A percentile compares a stretch with the other conserved stretches of the same genome.
Conservation (phyloP, 1,140 invertebrate genomes). For the Cepaea nemoralis region DNA sequence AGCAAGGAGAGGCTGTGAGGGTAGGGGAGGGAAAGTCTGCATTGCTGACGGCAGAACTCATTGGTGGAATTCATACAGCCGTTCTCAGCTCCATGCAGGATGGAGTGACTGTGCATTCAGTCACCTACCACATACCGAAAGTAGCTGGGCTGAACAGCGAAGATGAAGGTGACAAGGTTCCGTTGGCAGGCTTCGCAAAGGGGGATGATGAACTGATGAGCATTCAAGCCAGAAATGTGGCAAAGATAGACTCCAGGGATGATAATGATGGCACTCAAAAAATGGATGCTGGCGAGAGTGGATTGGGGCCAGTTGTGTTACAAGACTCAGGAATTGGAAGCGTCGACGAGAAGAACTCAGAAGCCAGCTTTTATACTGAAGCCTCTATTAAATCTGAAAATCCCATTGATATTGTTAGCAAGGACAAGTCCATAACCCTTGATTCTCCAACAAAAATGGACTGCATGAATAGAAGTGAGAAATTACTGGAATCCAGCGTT, state of each 20-base stretch:
- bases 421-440: not conserved
- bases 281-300: not conserved
- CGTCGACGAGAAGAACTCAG: not conserved
- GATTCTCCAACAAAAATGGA: not conserved
- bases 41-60: slow-evolving; percentile 28
- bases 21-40: slow-evolving; percentile 28
- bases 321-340: slow-evolving; percentile 5
- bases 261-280: not conserved
- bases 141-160: not conserved
- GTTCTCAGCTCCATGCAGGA: slow-evolving; percentile 40
- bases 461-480: not conserved
- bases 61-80: slow-evolving; percentile 38
- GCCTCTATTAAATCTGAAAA: not conserved
- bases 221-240: not conserved
- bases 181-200: not conserved
- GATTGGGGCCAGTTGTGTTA: not conserved
- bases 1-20: slow-evolving; percentile 7
- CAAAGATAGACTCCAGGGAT: not conserved
- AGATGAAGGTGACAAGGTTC: not conserved
- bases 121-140: slow-evolving; percentile 33
- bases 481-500: not conserved
- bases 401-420: not conserved
- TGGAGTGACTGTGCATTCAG: slow-evolving; percentile 22
- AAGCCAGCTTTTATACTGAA: not conserved
- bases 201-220: not conserved